Evolutionary conservation across 1,140 invertebrate genomes (phyloP).

Genomic region (Nephila pilipes): DNA sequence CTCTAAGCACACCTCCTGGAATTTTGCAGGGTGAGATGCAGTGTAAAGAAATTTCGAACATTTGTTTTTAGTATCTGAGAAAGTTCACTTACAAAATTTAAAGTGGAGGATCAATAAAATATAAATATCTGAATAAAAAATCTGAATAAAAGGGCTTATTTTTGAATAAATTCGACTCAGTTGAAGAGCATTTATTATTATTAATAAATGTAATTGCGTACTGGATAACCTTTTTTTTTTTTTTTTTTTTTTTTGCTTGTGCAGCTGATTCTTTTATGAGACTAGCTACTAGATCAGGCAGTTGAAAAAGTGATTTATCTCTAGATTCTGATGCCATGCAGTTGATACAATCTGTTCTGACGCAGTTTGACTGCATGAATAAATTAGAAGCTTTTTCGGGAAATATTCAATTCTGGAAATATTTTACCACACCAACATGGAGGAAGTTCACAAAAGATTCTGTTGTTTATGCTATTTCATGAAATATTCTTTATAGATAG

Average conservation of each 20-base stretch:
- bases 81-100: too few relatives aligned
- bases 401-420: slow-evolving; percentile 87
- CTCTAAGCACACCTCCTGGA: too few relatives aligned
- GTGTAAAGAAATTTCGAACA: too few relatives aligned
- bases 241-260: too few relatives aligned
- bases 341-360: slow-evolving; percentile 87
- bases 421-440: slow-evolving; percentile 85
- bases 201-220: background rate
- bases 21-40: too few relatives aligned
- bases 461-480: slow-evolving; percentile 70
- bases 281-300: slow-evolving; percentile 79
- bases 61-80: too few relatives aligned
- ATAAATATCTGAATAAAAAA: too few relatives aligned
- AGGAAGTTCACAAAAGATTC: slow-evolving; percentile 60
- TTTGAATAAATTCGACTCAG: too few relatives aligned
- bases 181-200: background rate
- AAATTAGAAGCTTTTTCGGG: slow-evolving; percentile 90
- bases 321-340: slow-evolving; percentile 85
- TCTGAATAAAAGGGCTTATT: too few relatives aligned
- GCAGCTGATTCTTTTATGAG: slow-evolving; percentile 79
- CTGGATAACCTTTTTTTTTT: background rate
- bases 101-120: too few relatives aligned
- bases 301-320: slow-evolving; percentile 76
- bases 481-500: too few relatives aligned
- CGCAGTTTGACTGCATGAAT: slow-evolving; percentile 87